Conservation (phyloP, 2,888 invertebrate genomes). For the Caenorhabditis sinica region DNA sequence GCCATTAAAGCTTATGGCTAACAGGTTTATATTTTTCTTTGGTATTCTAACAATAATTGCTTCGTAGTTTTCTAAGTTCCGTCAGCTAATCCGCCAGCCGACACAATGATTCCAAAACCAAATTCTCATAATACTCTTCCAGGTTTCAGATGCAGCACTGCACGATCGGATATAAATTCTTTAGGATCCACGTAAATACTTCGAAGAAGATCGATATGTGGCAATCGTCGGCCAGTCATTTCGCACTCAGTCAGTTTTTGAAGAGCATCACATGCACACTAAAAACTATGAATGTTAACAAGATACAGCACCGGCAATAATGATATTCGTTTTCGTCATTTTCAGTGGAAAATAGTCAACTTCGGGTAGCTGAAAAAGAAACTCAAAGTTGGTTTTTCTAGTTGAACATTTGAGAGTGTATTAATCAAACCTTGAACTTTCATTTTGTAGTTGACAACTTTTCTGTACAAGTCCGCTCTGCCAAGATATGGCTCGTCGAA, state of each 20-base stretch:
- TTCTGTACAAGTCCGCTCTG: too few species aligned
- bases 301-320: not conserved
- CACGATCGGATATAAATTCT: slow-evolving; percentile 55
- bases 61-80: slow-evolving; percentile 63
- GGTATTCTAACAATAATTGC: slow-evolving; percentile 54
- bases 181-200: slow-evolving; percentile 42
- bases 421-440: too few species aligned
- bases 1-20: not conserved
- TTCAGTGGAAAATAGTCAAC: too few species aligned
- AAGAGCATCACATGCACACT: slow-evolving; percentile 46
- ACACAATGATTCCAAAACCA: slow-evolving; percentile 59
- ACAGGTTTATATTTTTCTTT: slow-evolving; percentile 54
- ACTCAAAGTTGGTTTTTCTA: too few species aligned
- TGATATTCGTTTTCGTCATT: too few species aligned
- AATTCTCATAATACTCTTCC: slow-evolving; percentile 48
- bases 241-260: slow-evolving; percentile 43
- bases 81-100: slow-evolving; percentile 63
- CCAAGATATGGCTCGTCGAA: too few species aligned
- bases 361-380: too few species aligned
- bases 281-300: too few species aligned
- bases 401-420: too few species aligned
- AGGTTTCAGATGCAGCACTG: slow-evolving; percentile 45
- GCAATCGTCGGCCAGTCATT: slow-evolving; percentile 31
- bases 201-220: slow-evolving; percentile 29
- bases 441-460: too few species aligned